Conservation (phyloP, 2,797 vertebrate genomes). For the Pantherophis vulpinus region DNA sequence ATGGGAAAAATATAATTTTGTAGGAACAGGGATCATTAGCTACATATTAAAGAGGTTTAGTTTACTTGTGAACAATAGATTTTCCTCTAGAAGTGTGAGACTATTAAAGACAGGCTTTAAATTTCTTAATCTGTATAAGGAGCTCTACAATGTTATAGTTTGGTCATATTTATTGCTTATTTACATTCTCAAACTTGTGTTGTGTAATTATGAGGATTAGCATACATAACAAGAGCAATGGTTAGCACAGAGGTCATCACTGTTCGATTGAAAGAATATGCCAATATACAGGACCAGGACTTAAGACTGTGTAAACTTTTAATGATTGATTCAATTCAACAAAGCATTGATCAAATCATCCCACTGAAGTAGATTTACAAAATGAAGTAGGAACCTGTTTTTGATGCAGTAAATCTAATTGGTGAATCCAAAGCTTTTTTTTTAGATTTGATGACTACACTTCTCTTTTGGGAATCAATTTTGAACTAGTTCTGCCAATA, state of each 20-base stretch:
- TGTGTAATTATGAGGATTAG: not conserved
- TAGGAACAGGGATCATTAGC: not conserved
- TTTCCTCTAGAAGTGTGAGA: not conserved
- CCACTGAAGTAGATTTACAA: too few relatives aligned
- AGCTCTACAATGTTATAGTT: not conserved
- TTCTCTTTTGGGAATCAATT: too few relatives aligned
- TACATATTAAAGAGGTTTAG: not conserved
- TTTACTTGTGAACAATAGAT: not conserved
- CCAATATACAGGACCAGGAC: not conserved
- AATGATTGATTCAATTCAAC: too few relatives aligned
- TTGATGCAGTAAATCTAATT: too few relatives aligned
- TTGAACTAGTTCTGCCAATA: too few relatives aligned
- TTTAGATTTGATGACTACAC: too few relatives aligned
- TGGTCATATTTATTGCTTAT: not conserved
- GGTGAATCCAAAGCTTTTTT: too few relatives aligned
- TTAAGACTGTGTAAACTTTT: not conserved
- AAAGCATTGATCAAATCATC: too few relatives aligned
- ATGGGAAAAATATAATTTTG: not conserved
- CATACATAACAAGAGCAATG: not conserved
- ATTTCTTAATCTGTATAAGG: not conserved
- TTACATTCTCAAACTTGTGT: conserved; percentile 2
- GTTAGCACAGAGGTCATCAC: not conserved
- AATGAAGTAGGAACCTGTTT: too few relatives aligned
- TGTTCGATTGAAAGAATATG: too few relatives aligned
- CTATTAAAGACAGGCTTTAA: not conserved